These are phyloP conservation scores for Dynastes hyllus DNA, from an alignment of 2,888 invertebrate genomes.

Conservation along the genomic window DNA sequence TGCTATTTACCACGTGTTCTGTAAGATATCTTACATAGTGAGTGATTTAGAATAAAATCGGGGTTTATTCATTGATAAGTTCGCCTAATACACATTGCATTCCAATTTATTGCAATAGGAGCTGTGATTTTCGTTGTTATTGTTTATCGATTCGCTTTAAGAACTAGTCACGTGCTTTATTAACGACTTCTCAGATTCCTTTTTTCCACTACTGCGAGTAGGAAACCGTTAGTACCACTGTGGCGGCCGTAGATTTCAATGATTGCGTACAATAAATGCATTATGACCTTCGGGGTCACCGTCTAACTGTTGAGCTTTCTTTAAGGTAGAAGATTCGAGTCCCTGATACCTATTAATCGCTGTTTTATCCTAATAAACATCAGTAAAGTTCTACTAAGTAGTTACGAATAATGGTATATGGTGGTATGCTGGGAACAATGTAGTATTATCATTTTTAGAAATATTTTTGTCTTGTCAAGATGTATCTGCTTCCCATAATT, in stretches of 20 bases:
- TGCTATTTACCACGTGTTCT: too few species aligned
- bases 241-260: conserved; percentile 42
- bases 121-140: neutral
- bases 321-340: conserved; percentile 47
- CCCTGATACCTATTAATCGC: conserved; percentile 45
- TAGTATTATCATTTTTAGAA: neutral
- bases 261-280: conserved; percentile 49
- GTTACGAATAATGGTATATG: conserved; percentile 24
- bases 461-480: neutral
- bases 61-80: too few species aligned
- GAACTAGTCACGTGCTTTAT: conserved; percentile 37
- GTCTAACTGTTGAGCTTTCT: conserved; percentile 48
- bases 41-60: too few species aligned
- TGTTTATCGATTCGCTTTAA: conserved; percentile 20
- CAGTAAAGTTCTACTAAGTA: conserved; percentile 25
- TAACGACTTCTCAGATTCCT: conserved; percentile 35
- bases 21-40: too few species aligned
- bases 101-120: neutral
- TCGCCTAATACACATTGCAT: too few species aligned
- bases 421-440: conserved; percentile 12
- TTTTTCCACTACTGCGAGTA: neutral
- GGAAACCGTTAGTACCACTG: conserved; percentile 45
- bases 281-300: conserved; percentile 47
- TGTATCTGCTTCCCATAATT: neutral
- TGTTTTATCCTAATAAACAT: conserved; percentile 42